A percentile compares a stretch with the other conserved stretches of the same genome.
Evolutionary conservation across 2,113 vertebrate species (phyloP).

Genomic region (Cyprinus carpio): DNA sequence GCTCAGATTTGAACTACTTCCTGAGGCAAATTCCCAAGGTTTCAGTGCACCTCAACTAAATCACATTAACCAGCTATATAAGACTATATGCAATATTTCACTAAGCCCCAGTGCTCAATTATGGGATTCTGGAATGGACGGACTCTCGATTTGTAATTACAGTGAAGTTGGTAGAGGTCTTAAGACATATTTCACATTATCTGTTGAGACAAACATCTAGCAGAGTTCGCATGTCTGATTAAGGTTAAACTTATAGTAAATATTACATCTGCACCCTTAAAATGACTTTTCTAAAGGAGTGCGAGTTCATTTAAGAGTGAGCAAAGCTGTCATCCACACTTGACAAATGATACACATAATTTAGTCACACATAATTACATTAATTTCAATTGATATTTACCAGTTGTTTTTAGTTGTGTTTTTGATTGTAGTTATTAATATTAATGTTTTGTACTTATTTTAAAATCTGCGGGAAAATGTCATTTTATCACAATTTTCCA

Average conservation of each 20-base stretch:
- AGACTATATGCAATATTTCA: too few species aligned
- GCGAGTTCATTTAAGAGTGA: neutral
- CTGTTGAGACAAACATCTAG: neutral
- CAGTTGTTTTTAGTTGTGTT: neutral
- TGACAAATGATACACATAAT: neutral
- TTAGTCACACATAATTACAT: neutral
- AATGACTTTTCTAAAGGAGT: neutral
- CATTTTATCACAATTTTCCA: too few species aligned
- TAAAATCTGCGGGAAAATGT: neutral
- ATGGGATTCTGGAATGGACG: too few species aligned
- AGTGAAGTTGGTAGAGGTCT: neutral
- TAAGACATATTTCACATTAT: neutral
- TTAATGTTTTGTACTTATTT: neutral
- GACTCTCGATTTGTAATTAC: neutral
- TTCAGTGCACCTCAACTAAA: neutral
- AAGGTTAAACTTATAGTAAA: neutral
- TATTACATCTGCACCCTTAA: neutral
- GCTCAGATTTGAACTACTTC: neutral
- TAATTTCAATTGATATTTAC: neutral
- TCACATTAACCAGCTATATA: neutral
- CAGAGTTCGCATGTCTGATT: neutral
- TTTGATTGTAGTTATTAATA: neutral
- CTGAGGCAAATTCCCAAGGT: slow-evolving; percentile 20
- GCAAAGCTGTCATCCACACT: neutral
- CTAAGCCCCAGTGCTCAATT: too few species aligned